Conservation (phyloP, 2,113 vertebrate genomes). For the Pristiophorus japonicus region DNA sequence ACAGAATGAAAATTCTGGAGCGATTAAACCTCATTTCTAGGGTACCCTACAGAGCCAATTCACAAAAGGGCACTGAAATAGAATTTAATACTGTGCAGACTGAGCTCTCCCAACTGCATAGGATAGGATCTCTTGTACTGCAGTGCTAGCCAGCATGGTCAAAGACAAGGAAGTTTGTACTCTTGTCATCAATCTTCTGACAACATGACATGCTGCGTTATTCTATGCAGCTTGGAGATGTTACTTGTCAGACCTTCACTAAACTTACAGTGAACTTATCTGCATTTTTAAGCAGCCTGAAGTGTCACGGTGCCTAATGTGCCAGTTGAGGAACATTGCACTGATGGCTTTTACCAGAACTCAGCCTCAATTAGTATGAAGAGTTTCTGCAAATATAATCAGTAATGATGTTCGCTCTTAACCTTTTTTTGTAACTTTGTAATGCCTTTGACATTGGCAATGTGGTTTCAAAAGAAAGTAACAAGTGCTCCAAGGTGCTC, state of each 20-base stretch:
- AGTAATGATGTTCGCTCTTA: background rate
- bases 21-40: background rate
- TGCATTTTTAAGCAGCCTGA: background rate
- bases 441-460: background rate
- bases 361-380: background rate
- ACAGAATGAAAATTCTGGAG: background rate
- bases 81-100: background rate
- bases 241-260: background rate
- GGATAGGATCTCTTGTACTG: background rate
- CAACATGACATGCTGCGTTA: background rate
- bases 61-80: background rate
- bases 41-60: background rate
- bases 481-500: background rate
- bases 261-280: background rate
- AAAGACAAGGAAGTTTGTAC: background rate
- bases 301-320: too few species aligned
- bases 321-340: background rate
- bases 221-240: background rate
- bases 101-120: background rate
- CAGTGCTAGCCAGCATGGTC: background rate
- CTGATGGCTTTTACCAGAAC: background rate
- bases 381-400: background rate
- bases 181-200: background rate
- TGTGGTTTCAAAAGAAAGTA: background rate
- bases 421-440: background rate